phyloP scores from a whole-genome alignment of 2,797 vertebrate species.

The Hyperoplus immaculatus region DNA sequence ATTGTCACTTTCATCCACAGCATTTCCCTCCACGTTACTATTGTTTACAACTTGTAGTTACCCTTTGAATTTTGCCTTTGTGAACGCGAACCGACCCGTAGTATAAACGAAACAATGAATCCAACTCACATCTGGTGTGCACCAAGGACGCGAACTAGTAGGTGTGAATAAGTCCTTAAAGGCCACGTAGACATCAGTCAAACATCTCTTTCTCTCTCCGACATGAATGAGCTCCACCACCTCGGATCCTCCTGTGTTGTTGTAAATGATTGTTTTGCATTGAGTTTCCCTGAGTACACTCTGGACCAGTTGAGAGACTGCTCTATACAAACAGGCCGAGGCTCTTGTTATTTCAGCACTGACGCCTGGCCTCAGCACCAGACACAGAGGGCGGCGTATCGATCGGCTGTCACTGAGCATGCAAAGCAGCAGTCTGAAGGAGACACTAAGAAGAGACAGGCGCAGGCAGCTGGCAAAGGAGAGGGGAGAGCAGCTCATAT shows the following conservation, averaged over 20 bases:
- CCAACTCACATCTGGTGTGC: too few relatives aligned
- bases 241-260: constrained; percentile 51
- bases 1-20: too few relatives aligned
- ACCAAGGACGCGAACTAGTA: too few relatives aligned
- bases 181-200: constrained; percentile 30
- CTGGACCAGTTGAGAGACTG: constrained; percentile 67
- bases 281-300: constrained; percentile 67
- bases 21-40: too few relatives aligned
- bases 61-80: too few relatives aligned
- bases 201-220: constrained; percentile 20
- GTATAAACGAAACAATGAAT: too few relatives aligned
- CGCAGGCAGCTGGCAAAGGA: neutral
- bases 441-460: constrained; percentile 62
- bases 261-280: constrained; percentile 78
- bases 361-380: constrained; percentile 53
- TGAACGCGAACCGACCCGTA: too few relatives aligned
- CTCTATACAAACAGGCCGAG: constrained; percentile 74
- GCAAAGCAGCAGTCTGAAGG: constrained; percentile 79
- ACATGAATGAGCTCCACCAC: constrained; percentile 33
- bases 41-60: too few relatives aligned
- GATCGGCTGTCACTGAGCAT: constrained; percentile 77
- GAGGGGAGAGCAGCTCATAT: constrained; percentile 43
- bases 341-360: constrained; percentile 76
- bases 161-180: constrained; percentile 5
- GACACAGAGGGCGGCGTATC: constrained; percentile 69